Evolutionary conservation across 2,797 vertebrate species (phyloP), one percentile per base, ranked within the genome.

Genomic region (Strix occidentalis): DNA sequence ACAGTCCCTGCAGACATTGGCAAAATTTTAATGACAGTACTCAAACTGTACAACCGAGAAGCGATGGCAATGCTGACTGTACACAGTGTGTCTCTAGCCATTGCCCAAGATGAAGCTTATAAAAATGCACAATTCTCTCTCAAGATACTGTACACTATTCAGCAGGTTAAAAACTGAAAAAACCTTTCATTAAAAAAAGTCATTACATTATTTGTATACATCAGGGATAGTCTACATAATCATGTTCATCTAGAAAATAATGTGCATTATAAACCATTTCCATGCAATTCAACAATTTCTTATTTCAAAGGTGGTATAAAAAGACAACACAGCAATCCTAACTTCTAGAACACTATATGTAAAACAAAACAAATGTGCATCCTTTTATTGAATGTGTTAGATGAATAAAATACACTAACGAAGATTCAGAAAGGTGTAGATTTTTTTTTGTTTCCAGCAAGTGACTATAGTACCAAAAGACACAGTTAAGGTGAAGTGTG

Each of bases 101-200:
- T 4, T 48, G 91, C 61, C 60, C 66, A 37, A 84, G 93, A 87
- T 69, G 94, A 96, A 96, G 95, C 63, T 97, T 97, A 97, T 75
- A 97, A 98, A 96, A 98, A 97, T 3, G 84, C 94, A 96, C 96
- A 95, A 91, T 87, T 97, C 64, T 95, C 85, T 96, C 93, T 97
- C 97, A 97, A 95, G 96, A 89, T 98, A 96, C 96, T 98, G 97
- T 98, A 98, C 97, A 97, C 95, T 96, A 97, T 96, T 97, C 95
- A 97, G 97, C 97, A 97, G 90, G 94, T 96, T 82, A 90, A 95
- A 96, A 96, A 93, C 86, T 78, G 96, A 83, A 96, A 97, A 95
- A 93, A 89, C 93, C 58, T 80, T 91, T 76, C 91, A 90, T 97
- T 97, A 90, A 90, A 98, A 97, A 97, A 98, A 98, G 94, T 96